These are phyloP conservation scores for Drosophila monieri DNA, from an alignment of 2,888 invertebrate species.

Conservation along the genomic window DNA sequence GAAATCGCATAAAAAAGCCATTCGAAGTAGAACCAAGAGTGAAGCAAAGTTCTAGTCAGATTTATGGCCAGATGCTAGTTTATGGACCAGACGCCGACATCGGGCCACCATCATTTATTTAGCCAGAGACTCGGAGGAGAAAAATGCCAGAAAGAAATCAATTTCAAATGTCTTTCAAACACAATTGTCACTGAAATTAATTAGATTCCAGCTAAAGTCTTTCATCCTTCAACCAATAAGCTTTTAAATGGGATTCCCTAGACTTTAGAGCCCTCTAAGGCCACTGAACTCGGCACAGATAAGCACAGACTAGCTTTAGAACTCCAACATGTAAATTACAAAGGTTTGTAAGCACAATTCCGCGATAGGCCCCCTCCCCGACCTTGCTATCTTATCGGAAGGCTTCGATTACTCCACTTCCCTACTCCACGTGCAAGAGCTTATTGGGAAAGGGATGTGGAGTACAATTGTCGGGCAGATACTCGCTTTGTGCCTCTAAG, in stretches of 20 bases:
- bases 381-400: slow-evolving; percentile 22
- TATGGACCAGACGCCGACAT: slow-evolving; percentile 21
- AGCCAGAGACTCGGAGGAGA: slow-evolving; percentile 39
- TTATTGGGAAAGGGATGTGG: slow-evolving; percentile 13
- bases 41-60: slow-evolving; percentile 12
- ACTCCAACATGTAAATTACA: slow-evolving; percentile 8
- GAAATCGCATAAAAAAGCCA: slow-evolving; percentile 44
- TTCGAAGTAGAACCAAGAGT: slow-evolving; percentile 54
- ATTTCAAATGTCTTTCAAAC: slow-evolving; percentile 21
- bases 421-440: slow-evolving; percentile 3
- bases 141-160: slow-evolving; percentile 28
- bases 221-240: not conserved
- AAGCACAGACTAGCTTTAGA: not conserved
- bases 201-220: not conserved
- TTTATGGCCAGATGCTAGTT: slow-evolving; percentile 39
- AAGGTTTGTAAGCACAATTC: not conserved
- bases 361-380: not conserved
- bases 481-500: not conserved
- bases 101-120: slow-evolving; percentile 32
- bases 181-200: slow-evolving; percentile 6
- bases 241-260: not conserved
- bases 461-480: not conserved
- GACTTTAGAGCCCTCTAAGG: not conserved
- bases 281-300: slow-evolving; percentile 2
- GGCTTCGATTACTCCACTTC: slow-evolving; percentile 14